Evolutionary conservation across 2,888 invertebrate genomes (phyloP).

Genomic region (Polydesmus complanatus): DNA sequence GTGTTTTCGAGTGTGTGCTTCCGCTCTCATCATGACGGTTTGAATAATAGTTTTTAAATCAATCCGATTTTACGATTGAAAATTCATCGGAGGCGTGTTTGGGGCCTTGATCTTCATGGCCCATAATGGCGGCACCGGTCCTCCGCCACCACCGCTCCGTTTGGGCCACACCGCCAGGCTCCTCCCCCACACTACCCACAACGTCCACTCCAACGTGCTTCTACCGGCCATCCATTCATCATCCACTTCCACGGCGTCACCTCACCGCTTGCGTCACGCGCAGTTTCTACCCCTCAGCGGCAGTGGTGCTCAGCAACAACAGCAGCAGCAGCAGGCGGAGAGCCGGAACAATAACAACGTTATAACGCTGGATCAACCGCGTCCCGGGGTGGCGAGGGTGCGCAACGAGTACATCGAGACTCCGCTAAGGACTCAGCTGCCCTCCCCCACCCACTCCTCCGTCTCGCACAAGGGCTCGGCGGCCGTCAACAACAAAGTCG

Average conservation of each 20-base stretch:
- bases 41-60: too few species aligned
- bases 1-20: too few species aligned
- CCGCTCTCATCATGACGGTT: too few species aligned
- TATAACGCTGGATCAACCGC: conserved; percentile 50
- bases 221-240: background rate
- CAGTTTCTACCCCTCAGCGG: conserved; percentile 24
- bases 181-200: background rate
- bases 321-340: conserved; percentile 17
- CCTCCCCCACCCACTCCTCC: conserved; percentile 14
- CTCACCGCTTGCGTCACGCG: conserved; percentile 10
- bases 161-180: too few species aligned
- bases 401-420: conserved; percentile 90
- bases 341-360: conserved; percentile 24
- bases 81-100: too few species aligned
- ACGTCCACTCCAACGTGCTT: background rate
- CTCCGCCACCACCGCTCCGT: background rate
- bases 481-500: conserved; percentile 37
- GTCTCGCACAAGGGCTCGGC: conserved; percentile 24
- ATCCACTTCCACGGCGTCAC: conserved; percentile 30
- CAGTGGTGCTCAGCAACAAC: conserved; percentile 1
- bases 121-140: background rate
- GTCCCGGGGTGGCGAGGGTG: conserved; percentile 71
- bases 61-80: too few species aligned
- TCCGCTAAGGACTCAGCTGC: conserved; percentile 46
- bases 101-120: background rate